Evolutionary conservation across 30 jellyfish, hydroid and myxozoan species (phyloP), one percentile per base, ranked within the genome.

Genomic region (Hydractinia symbiolongicarpus): DNA sequence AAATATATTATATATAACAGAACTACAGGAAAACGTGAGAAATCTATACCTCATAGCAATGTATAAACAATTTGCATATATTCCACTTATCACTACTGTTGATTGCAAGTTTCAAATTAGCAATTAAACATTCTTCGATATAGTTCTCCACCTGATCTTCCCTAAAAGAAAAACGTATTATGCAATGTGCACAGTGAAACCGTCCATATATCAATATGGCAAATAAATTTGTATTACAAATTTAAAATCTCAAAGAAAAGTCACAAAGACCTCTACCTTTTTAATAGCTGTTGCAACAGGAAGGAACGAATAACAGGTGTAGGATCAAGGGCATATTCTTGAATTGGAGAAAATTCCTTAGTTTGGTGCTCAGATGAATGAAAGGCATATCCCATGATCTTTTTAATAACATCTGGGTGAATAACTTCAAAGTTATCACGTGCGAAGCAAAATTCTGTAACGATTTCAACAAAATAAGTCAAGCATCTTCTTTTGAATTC

Each of bases 251-350:
- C 10, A 21, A 82, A 10, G 77, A 9, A 49, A 56, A 13, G 84
- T 10, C 30, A 11, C 1, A 70, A 15, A 17, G 58, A 17, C 7
- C 5, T 50, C 49, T 9, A 77, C 85, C 85, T 76, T 66, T 88
- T 82, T 56, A 88, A 66, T 16, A 88, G 85, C 72, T 83, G 96
- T 57, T 83, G 96, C 6, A 88, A 64, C 9, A 88, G 82, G 49
- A 83, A 88, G 14, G 96, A 88, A 9, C 96, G 86, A 17, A 88
- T 83, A 13, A 85, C 82, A 4, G 96, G 96, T 5, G 96, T 77
- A 16, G 89, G 78, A 60, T 88, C 96, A 17, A 88, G 84, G 16
- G 89, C 93, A 61, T 82, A 79, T 78, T 88, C 90, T n/a, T 76
- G 79, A 61, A 88, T 76, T 10, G 96, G 96, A 9, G 90, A 76